Conservation (phyloP, 2,797 vertebrate species). For the Dromococcyx pavoninus region DNA sequence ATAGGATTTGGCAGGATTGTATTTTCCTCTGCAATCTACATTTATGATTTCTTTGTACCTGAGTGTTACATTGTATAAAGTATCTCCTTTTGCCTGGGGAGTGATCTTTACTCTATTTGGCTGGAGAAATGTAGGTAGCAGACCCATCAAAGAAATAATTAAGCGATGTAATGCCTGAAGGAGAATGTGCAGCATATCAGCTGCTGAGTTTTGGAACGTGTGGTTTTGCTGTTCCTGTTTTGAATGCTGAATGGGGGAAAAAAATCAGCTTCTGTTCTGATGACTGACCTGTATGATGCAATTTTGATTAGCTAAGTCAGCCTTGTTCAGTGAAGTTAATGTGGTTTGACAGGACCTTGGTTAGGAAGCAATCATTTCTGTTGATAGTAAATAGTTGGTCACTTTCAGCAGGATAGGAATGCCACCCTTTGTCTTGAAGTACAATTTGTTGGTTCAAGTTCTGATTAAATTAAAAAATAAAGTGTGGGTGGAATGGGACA, state of each 20-base stretch:
- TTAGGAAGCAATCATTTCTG: conserved; percentile 63
- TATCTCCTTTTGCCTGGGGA: neutral
- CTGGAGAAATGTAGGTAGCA: neutral
- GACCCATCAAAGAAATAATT: neutral
- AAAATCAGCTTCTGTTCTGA: neutral
- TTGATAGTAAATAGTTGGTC: conserved; percentile 74
- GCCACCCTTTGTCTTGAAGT: neutral
- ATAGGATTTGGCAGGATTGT: no score
- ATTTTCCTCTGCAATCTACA: neutral
- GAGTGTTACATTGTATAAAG: neutral
- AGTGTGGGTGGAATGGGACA: neutral
- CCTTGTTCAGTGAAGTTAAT: conserved; percentile 31
- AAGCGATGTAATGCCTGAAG: neutral
- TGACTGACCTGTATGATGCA: neutral
- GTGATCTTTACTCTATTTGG: neutral
- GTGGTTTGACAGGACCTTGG: conserved; percentile 51
- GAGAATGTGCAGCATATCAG: neutral
- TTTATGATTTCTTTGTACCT: neutral
- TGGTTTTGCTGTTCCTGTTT: neutral
- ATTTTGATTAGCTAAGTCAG: conserved; percentile 46
- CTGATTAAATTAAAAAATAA: conserved; percentile 15
- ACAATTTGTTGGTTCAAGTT: conserved; percentile 29
- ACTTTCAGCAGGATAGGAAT: conserved; percentile 50
- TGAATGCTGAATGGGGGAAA: neutral
- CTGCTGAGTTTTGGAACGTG: neutral